phyloP scores from a whole-genome alignment of 2,113 vertebrate species.

The Forbesichthys papilliferus region DNA sequence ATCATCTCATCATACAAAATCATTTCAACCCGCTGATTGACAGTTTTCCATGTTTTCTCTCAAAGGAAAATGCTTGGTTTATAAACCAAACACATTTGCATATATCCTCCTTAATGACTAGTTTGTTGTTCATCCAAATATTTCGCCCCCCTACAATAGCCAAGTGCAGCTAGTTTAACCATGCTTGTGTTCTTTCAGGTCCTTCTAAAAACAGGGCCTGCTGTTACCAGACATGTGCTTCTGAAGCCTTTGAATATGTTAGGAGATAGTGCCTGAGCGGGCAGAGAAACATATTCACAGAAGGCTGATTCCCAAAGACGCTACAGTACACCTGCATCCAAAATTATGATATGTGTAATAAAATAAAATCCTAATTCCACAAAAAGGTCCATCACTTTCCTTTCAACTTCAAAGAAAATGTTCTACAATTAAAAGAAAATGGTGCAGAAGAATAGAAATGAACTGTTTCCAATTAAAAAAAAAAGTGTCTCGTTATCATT shows the following conservation, averaged over 20 bases:
- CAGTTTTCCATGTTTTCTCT: conserved; percentile 9
- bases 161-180: conserved; percentile 59
- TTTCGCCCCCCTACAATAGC: conserved; percentile 30
- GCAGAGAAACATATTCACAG: conserved; percentile 52
- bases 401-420: conserved; percentile 81
- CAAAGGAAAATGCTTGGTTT: conserved; percentile 29
- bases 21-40: conserved; percentile 38
- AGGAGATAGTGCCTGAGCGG: conserved; percentile 40
- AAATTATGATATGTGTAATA: conserved; percentile 44
- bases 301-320: conserved; percentile 72
- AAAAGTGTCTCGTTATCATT: conserved; percentile 66
- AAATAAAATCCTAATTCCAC: conserved; percentile 65
- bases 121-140: conserved; percentile 48
- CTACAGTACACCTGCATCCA: conserved; percentile 58
- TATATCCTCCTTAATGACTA: conserved; percentile 55
- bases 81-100: conserved; percentile 42
- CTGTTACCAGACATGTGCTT: conserved; percentile 59
- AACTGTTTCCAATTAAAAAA: conserved; percentile 62
- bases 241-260: conserved; percentile 52
- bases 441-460: conserved; percentile 49
- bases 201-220: conserved; percentile 15
- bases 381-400: conserved; percentile 71
- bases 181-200: conserved; percentile 51
- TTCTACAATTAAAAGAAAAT: conserved; percentile 76
- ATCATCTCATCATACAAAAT: conserved; percentile 49